Conservation (phyloP, 2,113 vertebrate genomes). For the Procavia capensis region DNA sequence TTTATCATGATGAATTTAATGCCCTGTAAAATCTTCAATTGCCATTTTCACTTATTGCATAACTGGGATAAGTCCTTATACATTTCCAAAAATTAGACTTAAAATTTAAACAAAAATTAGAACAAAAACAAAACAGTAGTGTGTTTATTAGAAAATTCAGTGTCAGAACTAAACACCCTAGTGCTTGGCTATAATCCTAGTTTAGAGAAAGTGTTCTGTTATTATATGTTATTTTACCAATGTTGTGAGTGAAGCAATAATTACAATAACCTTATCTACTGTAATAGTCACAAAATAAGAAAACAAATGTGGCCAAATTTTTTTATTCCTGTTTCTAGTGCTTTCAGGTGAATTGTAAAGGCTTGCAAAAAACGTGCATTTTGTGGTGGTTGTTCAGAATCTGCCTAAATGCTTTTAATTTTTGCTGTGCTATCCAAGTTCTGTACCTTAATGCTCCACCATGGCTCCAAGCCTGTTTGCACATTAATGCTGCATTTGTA, state of each 20-base stretch:
- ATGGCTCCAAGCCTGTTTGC: slow-evolving; percentile 24
- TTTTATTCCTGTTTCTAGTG: not conserved
- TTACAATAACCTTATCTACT: slow-evolving; percentile 39
- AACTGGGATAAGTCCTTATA: not conserved
- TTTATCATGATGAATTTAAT: not conserved
- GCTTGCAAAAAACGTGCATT: not conserved
- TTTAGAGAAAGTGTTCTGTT: not conserved
- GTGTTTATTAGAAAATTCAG: slow-evolving; percentile 31
- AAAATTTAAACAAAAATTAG: slow-evolving; percentile 46
- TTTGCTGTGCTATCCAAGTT: not conserved
- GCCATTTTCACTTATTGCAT: not conserved
- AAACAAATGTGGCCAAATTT: not conserved
- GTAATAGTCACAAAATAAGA: not conserved
- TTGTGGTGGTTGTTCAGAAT: not conserved
- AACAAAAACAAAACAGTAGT: not conserved
- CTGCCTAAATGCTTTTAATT: slow-evolving; percentile 25
- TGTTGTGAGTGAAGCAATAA: slow-evolving; percentile 5
- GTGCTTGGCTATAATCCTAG: not conserved
- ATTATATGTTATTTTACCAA: slow-evolving; percentile 6
- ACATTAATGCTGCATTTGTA: slow-evolving; percentile 30
- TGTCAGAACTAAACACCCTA: not conserved
- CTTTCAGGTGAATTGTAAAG: slow-evolving; percentile 42
- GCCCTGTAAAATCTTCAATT: not conserved
- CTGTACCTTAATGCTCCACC: not conserved
- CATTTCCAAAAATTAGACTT: not conserved